Evolutionary conservation across 1,140 invertebrate genomes (phyloP), one percentile per base, ranked within the genome.

Genomic region (Brachionus angularis): DNA sequence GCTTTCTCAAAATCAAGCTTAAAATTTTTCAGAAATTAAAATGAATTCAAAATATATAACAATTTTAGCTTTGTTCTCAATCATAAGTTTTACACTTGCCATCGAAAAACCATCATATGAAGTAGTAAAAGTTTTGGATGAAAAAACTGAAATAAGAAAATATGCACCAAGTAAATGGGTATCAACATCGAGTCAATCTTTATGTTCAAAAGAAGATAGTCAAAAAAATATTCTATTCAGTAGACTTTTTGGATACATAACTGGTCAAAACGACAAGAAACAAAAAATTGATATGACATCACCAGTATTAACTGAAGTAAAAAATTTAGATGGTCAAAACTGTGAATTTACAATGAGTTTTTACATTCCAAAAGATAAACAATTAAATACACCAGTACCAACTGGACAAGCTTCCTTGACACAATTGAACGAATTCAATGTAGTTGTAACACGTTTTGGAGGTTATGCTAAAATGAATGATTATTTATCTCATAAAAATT

Each of bases 311-410:
- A 53, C 29, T 16, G 27, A 53, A 33, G 33, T 53, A 25, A 53
- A 53, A 18, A 10, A 53, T 31, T n/a, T 53, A 29, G 50, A 53
- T 53, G 50, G 12, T 18, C 50, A 53, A 53, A 53, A 53, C 5
- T 53, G 50, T 53, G n/a, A 31, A 18, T 53, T 53, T 33, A 53
- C 50, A 25, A 53, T 53, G 50, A 53, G 50, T n/a, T 53, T 53
- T 53, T 53, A 53, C 29, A 53, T 53, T 33, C 50, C 50, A 53
- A 53, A 53, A 33, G 50, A 12, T 5, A n/a, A 53, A n/a, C 50
- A 53, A 53, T 14, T 33, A 5, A 27, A 52, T 14, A 52, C 49
- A 52, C 49, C 50, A 53, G 29, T 33, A 4, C 50, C 50, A 33
- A 53, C 50, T 0, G 50, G 50, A 5, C 29, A 53, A 8, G 50